Percentiles rank a stretch among this genome's conserved stretches.
phyloP scores from a whole-genome alignment of 2,888 invertebrate genomes.

The Germaria angustata region DNA sequence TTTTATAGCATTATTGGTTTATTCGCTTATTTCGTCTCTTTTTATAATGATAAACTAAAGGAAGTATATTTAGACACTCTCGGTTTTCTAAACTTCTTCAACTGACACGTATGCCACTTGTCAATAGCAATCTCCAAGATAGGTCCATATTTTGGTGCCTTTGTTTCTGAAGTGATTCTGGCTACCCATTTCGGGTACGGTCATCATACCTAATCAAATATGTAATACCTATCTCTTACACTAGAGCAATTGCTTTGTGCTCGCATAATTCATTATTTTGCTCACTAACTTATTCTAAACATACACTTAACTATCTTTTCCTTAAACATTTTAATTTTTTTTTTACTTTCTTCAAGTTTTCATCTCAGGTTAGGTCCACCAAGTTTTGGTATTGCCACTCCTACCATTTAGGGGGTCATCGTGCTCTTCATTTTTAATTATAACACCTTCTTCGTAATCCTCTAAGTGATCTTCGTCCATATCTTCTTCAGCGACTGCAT shows the following conservation, averaged over 20 bases:
- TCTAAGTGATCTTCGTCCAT: constrained; percentile 55
- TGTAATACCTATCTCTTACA: no score
- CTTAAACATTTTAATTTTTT: neutral
- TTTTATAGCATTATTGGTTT: no score
- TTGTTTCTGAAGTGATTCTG: no score
- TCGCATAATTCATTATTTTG: neutral
- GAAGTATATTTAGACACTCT: no score
- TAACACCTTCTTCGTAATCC: constrained; percentile 40
- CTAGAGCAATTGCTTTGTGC: neutral
- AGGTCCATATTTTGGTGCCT: no score
- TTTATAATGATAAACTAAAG: no score
- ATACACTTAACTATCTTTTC: constrained; percentile 10
- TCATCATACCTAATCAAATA: no score
- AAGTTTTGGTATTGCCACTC: constrained; percentile 49
- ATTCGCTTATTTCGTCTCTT: no score
- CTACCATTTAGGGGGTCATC: constrained; percentile 50
- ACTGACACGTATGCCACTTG: no score
- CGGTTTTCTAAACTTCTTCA: no score
- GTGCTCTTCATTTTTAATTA: constrained; percentile 44
- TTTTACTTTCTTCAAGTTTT: neutral
- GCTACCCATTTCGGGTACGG: no score
- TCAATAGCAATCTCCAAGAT: no score
- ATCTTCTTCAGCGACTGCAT: constrained; percentile 13
- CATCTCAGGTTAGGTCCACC: constrained; percentile 51
- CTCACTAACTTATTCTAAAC: neutral